Evolutionary conservation across 2,113 vertebrate genomes (phyloP), one percentile per base, ranked within the genome.

Genomic region (Climacteris rufus): DNA sequence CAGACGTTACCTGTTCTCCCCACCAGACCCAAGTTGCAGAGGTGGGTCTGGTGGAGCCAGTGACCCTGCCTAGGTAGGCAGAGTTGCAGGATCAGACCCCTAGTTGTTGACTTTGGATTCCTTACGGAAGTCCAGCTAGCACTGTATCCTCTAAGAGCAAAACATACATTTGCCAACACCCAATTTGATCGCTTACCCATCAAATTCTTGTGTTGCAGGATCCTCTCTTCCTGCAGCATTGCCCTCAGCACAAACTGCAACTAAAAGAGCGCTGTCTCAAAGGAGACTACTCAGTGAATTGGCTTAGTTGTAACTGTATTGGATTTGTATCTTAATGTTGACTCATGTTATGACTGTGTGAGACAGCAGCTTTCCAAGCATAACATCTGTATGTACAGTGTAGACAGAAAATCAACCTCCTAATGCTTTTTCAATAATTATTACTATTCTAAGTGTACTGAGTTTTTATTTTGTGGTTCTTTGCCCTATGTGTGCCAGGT

Each of bases 381-480:
- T 97, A 95, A 94, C 90, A 92, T 90, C 94, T 96, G 52, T 85
- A 75, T 87, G 91, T 93, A 95, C 93, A 92, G 78, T 37, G 24
- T 93, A 96, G 87, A 88, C 90, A 89, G 81, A 92, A 88, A 52
- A 87, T 79, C 83, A 70, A 91, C 93, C 92, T 96, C 96, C 72
- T 97, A 92, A 91, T 88, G 85, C 94, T 95, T 96, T 94, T 96
- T 90, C 87, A 82, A 90, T 78, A 40, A 95, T 90, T 78, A 90
- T 84, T 93, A 77, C 81, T 90, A 94, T 95, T 97, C 74, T 90
- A 95, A 77, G 94, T 94, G 90, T 96, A 97, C 96, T 86, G 94
- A 97, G 94, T 94, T 97, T 96, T 94, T 96, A 90, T 92, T 97
- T 96, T 95, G 97, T 96, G 96, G 78, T 95, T 97, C 93, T 88